Evolutionary conservation across 2,113 vertebrate species (phyloP).

Genomic region (Mustela nigripes): DNA sequence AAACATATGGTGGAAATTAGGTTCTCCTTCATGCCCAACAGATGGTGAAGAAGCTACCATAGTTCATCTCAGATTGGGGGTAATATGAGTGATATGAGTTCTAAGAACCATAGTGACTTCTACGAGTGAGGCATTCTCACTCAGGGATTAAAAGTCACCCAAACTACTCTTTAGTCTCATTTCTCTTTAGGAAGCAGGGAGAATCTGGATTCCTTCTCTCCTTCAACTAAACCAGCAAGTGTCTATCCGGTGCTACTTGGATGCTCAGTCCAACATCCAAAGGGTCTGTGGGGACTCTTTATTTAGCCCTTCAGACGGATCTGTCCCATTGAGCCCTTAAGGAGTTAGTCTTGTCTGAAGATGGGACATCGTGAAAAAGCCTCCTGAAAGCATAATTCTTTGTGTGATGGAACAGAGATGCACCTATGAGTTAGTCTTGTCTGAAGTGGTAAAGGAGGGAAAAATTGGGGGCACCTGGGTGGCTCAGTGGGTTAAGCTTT

Average conservation of each 20-base stretch:
- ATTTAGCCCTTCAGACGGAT: neutral
- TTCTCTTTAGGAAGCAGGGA: neutral
- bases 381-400: no score
- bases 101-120: neutral
- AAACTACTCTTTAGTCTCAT: neutral
- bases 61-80: neutral
- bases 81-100: neutral
- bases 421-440: neutral
- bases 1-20: neutral
- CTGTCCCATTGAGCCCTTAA: neutral
- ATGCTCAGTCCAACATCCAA: neutral
- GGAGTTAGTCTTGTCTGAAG: neutral
- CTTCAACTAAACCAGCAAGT: neutral
- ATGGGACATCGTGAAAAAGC: neutral
- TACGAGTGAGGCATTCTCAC: neutral
- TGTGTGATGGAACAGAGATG: no score
- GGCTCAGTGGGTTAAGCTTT: no score
- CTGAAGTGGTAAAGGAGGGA: neutral
- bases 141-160: neutral
- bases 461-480: neutral
- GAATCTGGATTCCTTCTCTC: neutral
- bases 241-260: fast-evolving
- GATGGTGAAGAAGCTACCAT: neutral
- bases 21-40: neutral
- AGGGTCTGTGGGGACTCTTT: neutral